Evolutionary conservation across 2,888 invertebrate genomes (phyloP).

Genomic region (Pristionchus entomophagus): DNA sequence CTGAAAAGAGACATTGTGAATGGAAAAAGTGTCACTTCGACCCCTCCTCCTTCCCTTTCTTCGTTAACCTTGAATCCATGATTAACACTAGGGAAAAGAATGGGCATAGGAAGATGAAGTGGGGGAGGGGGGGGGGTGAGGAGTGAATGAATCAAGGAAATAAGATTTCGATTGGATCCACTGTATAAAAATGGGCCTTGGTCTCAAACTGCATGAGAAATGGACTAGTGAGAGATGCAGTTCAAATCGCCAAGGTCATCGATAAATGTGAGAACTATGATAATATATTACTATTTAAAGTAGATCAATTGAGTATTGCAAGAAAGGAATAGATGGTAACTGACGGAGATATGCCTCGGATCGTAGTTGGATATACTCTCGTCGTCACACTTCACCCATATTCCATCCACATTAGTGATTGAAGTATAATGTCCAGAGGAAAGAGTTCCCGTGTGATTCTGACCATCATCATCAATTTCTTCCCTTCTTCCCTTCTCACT

Average conservation of each 20-base stretch:
- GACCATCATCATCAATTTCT: background rate
- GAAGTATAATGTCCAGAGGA: slow-evolving; percentile 45
- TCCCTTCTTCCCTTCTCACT: background rate
- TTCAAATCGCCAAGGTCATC: too few species aligned
- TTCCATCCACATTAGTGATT: background rate
- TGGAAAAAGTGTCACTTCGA: background rate
- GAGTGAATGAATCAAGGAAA: background rate
- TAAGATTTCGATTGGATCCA: background rate
- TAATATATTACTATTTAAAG: background rate
- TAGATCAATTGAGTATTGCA: background rate
- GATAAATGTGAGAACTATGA: background rate
- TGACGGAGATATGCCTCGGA: slow-evolving; percentile 27
- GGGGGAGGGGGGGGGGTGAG: background rate
- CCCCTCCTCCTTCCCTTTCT: background rate
- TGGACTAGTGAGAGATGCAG: too few species aligned
- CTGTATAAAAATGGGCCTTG: slow-evolving; percentile 18
- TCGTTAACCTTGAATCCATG: slow-evolving; percentile 38
- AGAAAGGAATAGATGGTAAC: background rate
- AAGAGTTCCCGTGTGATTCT: slow-evolving; percentile 47
- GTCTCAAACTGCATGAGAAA: background rate
- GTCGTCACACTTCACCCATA: slow-evolving; percentile 43
- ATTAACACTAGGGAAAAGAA: slow-evolving; percentile 6
- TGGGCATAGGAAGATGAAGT: background rate
- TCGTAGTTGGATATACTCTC: background rate
- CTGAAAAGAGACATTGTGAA: background rate